A percentile compares a stretch with the other conserved stretches of the same genome.
Evolutionary conservation across 2,113 vertebrate genomes (phyloP).

Genomic region (Labrus mixtus): DNA sequence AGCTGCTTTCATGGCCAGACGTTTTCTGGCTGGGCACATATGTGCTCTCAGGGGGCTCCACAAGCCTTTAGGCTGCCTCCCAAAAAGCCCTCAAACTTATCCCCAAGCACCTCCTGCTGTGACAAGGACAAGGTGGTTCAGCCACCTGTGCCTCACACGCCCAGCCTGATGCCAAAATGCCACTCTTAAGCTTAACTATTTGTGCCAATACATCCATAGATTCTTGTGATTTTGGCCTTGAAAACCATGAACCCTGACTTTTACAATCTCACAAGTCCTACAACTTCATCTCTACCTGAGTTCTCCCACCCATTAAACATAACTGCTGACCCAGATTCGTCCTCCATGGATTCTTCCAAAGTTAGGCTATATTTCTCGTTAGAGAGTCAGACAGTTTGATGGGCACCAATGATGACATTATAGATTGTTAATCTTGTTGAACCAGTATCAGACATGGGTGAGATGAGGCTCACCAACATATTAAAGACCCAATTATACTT

Average conservation of each 20-base stretch:
- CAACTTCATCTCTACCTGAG: neutral
- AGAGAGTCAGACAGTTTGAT: neutral
- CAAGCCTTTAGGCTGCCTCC: conserved; percentile 58
- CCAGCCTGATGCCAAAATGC: conserved; percentile 17
- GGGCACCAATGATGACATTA: too few relatives aligned
- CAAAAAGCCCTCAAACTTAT: conserved; percentile 63
- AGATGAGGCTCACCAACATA: neutral
- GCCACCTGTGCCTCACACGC: conserved; percentile 53
- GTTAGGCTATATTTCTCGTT: neutral
- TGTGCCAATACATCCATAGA: neutral
- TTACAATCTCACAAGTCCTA: neutral
- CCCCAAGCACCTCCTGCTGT: conserved; percentile 17
- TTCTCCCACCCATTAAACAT: neutral
- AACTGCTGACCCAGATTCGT: neutral
- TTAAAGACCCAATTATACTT: neutral
- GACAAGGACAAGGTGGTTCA: conserved; percentile 62
- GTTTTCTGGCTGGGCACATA: conserved; percentile 65
- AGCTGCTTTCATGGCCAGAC: conserved; percentile 59
- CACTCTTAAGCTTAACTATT: conserved; percentile 4
- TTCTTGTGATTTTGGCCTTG: neutral
- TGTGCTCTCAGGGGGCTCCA: conserved; percentile 65
- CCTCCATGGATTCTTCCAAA: neutral
- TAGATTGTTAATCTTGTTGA: neutral
- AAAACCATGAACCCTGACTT: neutral
- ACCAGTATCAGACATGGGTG: neutral